These are phyloP conservation scores for Eilema griseolum DNA, from an alignment of 2,888 invertebrate genomes.

Conservation along the genomic window DNA sequence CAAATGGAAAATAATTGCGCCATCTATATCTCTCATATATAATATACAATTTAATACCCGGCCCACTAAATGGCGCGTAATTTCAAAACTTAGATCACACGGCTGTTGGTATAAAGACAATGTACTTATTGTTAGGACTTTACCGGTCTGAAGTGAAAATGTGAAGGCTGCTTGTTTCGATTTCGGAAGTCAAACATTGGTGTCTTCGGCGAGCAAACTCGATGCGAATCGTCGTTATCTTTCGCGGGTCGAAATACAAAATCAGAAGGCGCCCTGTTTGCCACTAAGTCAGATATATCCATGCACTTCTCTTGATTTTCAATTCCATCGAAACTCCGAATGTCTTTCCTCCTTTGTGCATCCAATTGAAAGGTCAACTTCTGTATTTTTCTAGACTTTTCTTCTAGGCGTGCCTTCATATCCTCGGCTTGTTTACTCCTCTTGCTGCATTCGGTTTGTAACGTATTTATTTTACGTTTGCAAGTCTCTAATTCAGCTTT, in stretches of 20 bases:
- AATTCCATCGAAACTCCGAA: conserved; percentile 63
- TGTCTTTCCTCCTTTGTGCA: conserved; percentile 76
- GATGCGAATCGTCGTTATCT: conserved; percentile 66
- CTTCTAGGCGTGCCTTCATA: conserved; percentile 75
- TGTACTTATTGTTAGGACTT: conserved; percentile 57
- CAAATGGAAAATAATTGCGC: neutral
- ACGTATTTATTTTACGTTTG: conserved; percentile 76
- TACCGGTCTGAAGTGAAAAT: conserved; percentile 76
- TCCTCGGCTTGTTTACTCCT: conserved; percentile 82
- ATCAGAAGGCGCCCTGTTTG: conserved; percentile 69
- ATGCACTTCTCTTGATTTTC: conserved; percentile 73
- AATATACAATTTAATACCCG: neutral
- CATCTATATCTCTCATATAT: neutral
- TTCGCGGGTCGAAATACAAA: conserved; percentile 78
- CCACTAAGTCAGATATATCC: conserved; percentile 80
- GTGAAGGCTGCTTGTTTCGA: conserved; percentile 58
- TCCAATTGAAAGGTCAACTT: conserved; percentile 81
- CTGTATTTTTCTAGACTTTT: conserved; percentile 80
- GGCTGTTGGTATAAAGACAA: neutral
- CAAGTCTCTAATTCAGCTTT: conserved; percentile 82
- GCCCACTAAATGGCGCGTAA: neutral
- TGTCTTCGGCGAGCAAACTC: conserved; percentile 74
- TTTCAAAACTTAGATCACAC: neutral
- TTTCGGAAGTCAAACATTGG: conserved; percentile 80
- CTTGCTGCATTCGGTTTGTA: conserved; percentile 78